Base-by-base conservation (phyloP, 2,797 vertebrate species). In the Borostomias antarcticus region DNA sequence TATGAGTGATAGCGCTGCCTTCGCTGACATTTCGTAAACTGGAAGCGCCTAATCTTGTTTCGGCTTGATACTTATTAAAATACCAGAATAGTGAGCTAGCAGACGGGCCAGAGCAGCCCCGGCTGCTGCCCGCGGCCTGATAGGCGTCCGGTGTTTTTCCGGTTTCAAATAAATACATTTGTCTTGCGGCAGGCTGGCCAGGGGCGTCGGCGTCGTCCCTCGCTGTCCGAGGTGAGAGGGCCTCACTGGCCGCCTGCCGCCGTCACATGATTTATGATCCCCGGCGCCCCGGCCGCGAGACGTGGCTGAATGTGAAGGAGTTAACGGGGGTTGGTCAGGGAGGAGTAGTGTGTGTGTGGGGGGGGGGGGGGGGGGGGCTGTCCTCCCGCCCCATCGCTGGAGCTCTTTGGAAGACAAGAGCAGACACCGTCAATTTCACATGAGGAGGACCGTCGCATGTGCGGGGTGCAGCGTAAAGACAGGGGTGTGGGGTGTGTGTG, bases 1-100 rank as follows among this genome's bases (percentile, higher is more conserved):
- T 93, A 93, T 93, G 89, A 91, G 86, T 90, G 92, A 93, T 93
- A 93, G 91, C 54, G 82, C 89, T 92, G 91, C 90, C 90, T 90
- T 86, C 78, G 69, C 85, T 91, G 91, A 92, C 90, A 92, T 92
- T 92, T 91, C 47, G 85, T 91, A 93, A 92, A 92, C 90, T 90
- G 88, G 88, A 93, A 87, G 89, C 76, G 80, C 86, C 91, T 93
- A 92, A 93, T 92, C 91, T 92, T 92, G 91, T 92, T 92, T 90
- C 86, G 88, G 83, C 79, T 88, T 85, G 91, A 92, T 91, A 91
- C 90, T 92, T 93, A 92, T 93, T 93, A 93, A 93, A 92, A 92
- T 89, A 91, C 87, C 79, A 86, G 85, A 88, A 88, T 89, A 91
- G 85, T 85, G 85, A 85, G 81, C 62, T 61, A 28, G 68, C 58